A percentile compares a stretch with the other conserved stretches of the same genome.
Evolutionary conservation across 2,888 invertebrate species (phyloP).

Genomic region (Drosophila subsilvestris): DNA sequence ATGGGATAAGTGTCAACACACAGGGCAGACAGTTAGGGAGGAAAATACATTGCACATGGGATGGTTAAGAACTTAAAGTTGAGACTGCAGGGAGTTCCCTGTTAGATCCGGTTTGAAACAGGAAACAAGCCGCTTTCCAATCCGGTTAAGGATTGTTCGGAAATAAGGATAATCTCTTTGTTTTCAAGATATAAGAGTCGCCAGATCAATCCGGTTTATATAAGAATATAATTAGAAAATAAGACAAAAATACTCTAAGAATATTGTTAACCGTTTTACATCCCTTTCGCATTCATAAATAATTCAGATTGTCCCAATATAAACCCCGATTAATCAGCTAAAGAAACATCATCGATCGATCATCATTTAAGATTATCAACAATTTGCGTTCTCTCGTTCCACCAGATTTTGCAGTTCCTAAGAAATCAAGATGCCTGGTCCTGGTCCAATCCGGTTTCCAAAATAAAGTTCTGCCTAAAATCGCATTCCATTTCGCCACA

Average conservation of each 20-base stretch:
- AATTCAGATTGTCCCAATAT: not conserved
- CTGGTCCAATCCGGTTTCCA: not conserved
- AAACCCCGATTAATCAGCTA: conserved; percentile 3
- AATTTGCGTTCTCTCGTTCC: not conserved
- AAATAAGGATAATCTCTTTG: not conserved
- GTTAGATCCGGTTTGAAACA: not conserved
- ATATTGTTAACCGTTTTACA: not conserved
- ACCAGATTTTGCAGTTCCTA: not conserved
- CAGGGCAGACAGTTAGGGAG: conserved; percentile 27
- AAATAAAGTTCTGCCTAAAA: conserved; percentile 24
- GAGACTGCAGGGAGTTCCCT: not conserved
- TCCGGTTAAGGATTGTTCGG: not conserved
- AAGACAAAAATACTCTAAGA: too few species aligned
- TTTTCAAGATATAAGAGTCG: conserved; percentile 11
- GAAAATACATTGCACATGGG: conserved; percentile 8
- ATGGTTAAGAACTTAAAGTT: not conserved
- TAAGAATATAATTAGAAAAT: too few species aligned
- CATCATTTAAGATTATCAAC: not conserved
- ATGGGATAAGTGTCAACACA: conserved; percentile 32
- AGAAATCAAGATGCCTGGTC: not conserved
- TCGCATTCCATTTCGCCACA: conserved; percentile 42
- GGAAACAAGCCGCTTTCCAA: not conserved
- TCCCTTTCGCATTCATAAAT: not conserved
- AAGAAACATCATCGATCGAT: too few species aligned
- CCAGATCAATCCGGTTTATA: conserved; percentile 20